Percentiles rank a stretch among this genome's conserved stretches.
Conservation (phyloP, 2,113 vertebrate genomes). For the Symphodus melops region DNA sequence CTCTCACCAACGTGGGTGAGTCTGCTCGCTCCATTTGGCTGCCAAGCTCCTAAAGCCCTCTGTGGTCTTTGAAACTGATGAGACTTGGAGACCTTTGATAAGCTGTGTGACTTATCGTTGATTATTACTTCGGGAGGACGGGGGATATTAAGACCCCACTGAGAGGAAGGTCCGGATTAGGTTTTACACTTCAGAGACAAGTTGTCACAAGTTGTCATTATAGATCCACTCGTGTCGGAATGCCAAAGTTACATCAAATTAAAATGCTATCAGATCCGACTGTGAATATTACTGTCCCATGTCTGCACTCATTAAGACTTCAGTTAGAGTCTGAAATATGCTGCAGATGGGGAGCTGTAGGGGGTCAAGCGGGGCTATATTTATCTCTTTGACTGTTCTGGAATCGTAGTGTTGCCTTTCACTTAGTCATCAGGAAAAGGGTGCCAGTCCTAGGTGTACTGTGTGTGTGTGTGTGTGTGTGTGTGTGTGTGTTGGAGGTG, state of each 20-base stretch:
- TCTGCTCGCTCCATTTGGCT: constrained; percentile 38
- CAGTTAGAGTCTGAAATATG: constrained; percentile 38
- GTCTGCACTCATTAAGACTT: constrained; percentile 1
- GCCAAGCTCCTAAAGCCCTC: constrained; percentile 43
- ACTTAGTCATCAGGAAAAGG: constrained; percentile 54
- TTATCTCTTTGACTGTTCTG: constrained; percentile 60
- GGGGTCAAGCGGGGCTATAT: constrained; percentile 58
- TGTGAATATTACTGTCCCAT: constrained; percentile 7
- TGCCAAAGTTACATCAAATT: constrained; percentile 6
- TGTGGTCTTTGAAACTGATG: constrained; percentile 30
- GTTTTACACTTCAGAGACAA: not conserved
- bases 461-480: constrained; percentile 20
- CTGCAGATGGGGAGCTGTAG: constrained; percentile 26
- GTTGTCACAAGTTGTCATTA: constrained; percentile 11
- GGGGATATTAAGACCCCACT: not conserved
- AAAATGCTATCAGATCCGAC: not conserved
- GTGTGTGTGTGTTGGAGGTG: not conserved
- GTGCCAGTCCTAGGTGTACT: not conserved
- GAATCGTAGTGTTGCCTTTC: constrained; percentile 56
- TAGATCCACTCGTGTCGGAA: constrained; percentile 1
- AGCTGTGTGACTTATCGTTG: constrained; percentile 5
- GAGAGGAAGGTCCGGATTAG: not conserved
- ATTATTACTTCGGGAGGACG: constrained; percentile 1
- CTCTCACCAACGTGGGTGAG: constrained; percentile 93
- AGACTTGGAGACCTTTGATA: constrained; percentile 11